A percentile compares a stretch with the other conserved stretches of the same genome.
phyloP scores from a whole-genome alignment of 2,888 invertebrate species.

The Patella depressa region DNA sequence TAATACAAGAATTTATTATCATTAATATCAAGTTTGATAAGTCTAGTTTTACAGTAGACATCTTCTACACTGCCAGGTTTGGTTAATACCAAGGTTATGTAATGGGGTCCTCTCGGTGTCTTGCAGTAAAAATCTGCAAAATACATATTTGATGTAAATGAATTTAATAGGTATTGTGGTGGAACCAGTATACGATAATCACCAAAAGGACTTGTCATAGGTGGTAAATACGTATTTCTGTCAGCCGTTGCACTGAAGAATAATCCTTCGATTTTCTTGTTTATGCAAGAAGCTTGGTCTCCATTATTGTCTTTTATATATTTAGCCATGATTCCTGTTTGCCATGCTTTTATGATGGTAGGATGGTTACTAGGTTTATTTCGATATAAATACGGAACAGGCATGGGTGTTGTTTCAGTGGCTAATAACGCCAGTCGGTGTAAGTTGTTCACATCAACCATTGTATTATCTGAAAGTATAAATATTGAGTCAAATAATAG shows the following conservation, averaged over 20 bases:
- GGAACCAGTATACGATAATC: slow-evolving; percentile 31
- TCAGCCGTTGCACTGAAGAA: slow-evolving; percentile 17
- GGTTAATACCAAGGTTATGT: slow-evolving; percentile 62
- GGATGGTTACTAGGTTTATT: slow-evolving; percentile 14
- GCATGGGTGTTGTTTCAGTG: background rate
- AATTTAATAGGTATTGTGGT: slow-evolving; percentile 28
- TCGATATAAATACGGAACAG: slow-evolving; percentile 15
- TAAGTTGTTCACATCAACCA: too few relatives aligned
- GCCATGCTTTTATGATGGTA: background rate
- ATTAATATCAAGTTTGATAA: slow-evolving; percentile 26
- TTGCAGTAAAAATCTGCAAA: slow-evolving; percentile 42
- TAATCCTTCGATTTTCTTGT: slow-evolving; percentile 17
- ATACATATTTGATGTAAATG: slow-evolving; percentile 70
- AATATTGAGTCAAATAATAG: too few relatives aligned
- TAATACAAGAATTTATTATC: slow-evolving; percentile 34
- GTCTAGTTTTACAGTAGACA: slow-evolving; percentile 28
- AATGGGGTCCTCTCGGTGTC: slow-evolving; percentile 54
- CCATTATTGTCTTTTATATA: slow-evolving; percentile 18
- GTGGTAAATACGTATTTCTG: slow-evolving; percentile 34
- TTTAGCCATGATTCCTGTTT: slow-evolving; percentile 3
- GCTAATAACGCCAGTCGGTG: too few relatives aligned
- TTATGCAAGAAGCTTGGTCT: slow-evolving; percentile 17
- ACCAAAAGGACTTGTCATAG: slow-evolving; percentile 36
- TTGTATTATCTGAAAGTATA: too few relatives aligned
- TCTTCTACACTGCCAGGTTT: slow-evolving; percentile 17